Percentiles rank a stretch among this genome's conserved stretches.
These are phyloP conservation scores for Taphrorychus bicolor DNA, from an alignment of 2,888 invertebrate genomes.

Conservation along the genomic window DNA sequence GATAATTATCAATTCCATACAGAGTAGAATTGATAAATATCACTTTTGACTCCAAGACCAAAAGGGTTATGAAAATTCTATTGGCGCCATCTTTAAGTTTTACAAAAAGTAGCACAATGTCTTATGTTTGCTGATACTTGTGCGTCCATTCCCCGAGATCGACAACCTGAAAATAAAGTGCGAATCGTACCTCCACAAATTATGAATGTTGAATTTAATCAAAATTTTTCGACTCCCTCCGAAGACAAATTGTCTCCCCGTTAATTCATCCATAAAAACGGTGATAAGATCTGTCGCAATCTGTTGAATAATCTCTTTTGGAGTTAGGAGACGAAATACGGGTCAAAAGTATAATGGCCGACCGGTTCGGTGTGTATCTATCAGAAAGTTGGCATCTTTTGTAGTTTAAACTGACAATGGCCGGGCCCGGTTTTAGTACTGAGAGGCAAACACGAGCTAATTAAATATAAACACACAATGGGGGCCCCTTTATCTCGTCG, in stretches of 20 bases:
- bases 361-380: slow-evolving; percentile 14
- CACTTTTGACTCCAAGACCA: no score
- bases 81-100: no score
- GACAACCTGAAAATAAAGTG: background rate
- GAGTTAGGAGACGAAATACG: slow-evolving; percentile 22
- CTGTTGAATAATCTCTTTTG: slow-evolving; percentile 27
- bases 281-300: slow-evolving; percentile 10
- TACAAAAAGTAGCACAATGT: no score
- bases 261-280: background rate
- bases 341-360: slow-evolving; percentile 23
- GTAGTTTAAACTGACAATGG: slow-evolving; percentile 27
- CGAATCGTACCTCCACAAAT: background rate
- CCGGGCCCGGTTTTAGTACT: slow-evolving; percentile 14
- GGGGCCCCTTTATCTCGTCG: slow-evolving; percentile 49
- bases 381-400: slow-evolving; percentile 37
- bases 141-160: background rate
- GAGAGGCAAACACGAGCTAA: slow-evolving; percentile 47
- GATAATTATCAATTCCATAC: no score
- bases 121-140: no score
- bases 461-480: slow-evolving; percentile 54
- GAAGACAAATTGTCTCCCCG: background rate
- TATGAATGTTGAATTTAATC: background rate
- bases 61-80: no score
- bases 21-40: no score
- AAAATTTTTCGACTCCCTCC: background rate